Evolutionary conservation across 2,888 invertebrate species (phyloP), one percentile per base, ranked within the genome.

Genomic region (Nymphalis c-album): DNA sequence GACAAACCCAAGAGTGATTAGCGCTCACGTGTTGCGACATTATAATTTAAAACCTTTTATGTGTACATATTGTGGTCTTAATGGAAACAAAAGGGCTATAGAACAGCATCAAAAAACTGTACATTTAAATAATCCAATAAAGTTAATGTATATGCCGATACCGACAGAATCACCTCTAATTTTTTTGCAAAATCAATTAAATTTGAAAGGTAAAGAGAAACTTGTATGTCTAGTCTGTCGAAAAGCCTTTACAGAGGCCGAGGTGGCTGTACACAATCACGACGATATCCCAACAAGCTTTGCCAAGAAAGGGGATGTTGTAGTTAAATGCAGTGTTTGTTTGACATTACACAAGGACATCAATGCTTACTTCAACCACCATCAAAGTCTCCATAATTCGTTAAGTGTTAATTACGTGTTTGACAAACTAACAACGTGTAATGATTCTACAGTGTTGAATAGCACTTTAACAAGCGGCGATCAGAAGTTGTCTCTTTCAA

Each of bases 291-390:
- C 77, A 7, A 74, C 81, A 0, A 81, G 82, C 1, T 85, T 87
- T 5, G 85, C 80, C 0, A 83, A 79, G 45, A 80, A 83, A 48
- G 92, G 88, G 0, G 78, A 82, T 0, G 74, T 90, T 0, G 88
- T 93, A 0, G 83, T 88, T 13, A 91, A 90, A 67, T 94, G 94
- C 70, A 82, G 85, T 17, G 77, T 82, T 10, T 94, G 94, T 69
- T 72, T 80, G 10, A 68, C 69, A 0, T 79, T 92, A 0, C 80
- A 87, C 0, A 74, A 78, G 0, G 77, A 83, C 5, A 74, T 88
- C n/a, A 53, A 74, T 20, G 75, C 79, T 0, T 77, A 91, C 31
- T 69, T 84, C 40, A 79, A 78, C 0, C 94, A 94, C 67, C 89
- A 92, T 71, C 72, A 73, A 1, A 26, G 46, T 0, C 22, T 22